Percentiles rank a stretch among this genome's conserved stretches.
These are phyloP conservation scores for Limosa lapponica DNA, from an alignment of 2,797 vertebrate genomes.

Conservation along the genomic window DNA sequence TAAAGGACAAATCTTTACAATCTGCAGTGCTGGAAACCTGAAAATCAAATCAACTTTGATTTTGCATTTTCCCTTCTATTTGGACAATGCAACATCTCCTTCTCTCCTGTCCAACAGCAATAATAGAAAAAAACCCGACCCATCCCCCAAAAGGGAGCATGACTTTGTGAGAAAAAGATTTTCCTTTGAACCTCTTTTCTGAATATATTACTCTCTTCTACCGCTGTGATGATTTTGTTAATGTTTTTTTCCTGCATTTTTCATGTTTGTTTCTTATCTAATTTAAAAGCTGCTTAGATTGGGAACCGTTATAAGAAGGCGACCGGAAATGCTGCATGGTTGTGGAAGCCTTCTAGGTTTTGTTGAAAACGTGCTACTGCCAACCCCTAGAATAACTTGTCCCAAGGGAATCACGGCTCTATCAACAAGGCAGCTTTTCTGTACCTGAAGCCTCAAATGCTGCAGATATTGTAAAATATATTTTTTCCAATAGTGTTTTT, in stretches of 20 bases:
- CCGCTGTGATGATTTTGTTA: background rate
- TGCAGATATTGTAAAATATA: background rate
- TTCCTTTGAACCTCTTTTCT: background rate
- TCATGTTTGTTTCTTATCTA: background rate
- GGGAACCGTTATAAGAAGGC: background rate
- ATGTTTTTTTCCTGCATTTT: background rate
- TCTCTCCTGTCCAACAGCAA: background rate
- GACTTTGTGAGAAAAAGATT: background rate
- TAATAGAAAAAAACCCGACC: rapidly evolving
- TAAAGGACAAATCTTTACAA: background rate
- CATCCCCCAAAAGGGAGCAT: background rate
- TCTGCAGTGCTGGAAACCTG: background rate
- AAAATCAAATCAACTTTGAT: background rate
- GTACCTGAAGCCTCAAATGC: background rate
- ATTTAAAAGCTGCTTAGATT: background rate
- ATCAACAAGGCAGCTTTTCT: background rate
- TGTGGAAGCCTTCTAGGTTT: background rate
- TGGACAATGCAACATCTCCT: background rate
- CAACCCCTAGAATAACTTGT: background rate
- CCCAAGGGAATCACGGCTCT: background rate
- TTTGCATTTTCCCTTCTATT: background rate
- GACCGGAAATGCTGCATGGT: background rate
- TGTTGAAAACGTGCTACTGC: background rate
- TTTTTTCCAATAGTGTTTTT: background rate
- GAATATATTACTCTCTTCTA: background rate